Evolutionary conservation across 2,888 invertebrate species (phyloP), one percentile per base, ranked within the genome.

Genomic region (Machimus rusticus): DNA sequence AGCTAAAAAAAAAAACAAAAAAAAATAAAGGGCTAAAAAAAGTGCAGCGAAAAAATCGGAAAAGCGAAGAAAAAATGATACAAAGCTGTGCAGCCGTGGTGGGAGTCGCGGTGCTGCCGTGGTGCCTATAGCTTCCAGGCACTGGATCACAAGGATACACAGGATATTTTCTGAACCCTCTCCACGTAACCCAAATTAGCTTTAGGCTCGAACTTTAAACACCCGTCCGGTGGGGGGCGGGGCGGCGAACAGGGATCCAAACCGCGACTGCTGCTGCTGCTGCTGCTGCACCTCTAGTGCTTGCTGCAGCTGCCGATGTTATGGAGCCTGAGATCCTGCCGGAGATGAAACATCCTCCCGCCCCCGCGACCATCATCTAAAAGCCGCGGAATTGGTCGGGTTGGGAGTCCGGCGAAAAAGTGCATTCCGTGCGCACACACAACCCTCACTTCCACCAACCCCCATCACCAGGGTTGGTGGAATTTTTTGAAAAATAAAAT

Each of bases 121-220:
- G 66, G 66, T 57, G 34, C 57, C 19, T 34, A n/a, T 66, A 57
- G 82, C 82, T 82, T 28, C 82, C 57, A 82, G 82, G 82, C 82
- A 82, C 82, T 57, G 82, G 82, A 82, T 82, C 82, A 82, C 57
- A 57, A 57, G 82, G 57, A 82, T 82, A 82, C 66, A 85, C 85
- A 74, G 85, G 74, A 74, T 43, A 85, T 74, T 74, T 55, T 85
- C 85, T 51, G 43, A 43, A 19, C 43, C 74, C 74, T 51, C 46
- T 74, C 74, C 23, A 46, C 74, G 86, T 87, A 88, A 88, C 88
- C 88, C 79, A 87, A 88, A 88, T 88, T 88, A 88, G 88, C 88
- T 88, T 87, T 87, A 86, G 88, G 88, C 87, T 87, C 82, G 85
- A 88, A 87, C 88, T 88, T 88, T 88, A 74, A 85, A 85, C 85